phyloP scores from a whole-genome alignment of 2,113 vertebrate species.

The Typhlomys cinereus region DNA sequence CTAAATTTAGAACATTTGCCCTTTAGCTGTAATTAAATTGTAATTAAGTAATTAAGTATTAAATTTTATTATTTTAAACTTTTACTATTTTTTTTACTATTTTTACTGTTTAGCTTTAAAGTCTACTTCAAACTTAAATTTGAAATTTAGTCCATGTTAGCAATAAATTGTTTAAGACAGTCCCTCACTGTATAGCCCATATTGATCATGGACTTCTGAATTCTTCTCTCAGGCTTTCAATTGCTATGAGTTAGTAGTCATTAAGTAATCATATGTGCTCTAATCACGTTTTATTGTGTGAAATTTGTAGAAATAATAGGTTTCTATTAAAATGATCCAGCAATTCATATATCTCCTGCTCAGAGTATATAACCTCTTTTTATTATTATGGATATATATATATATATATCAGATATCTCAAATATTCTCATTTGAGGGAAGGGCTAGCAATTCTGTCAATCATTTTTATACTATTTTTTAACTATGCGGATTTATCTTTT shows the following conservation, averaged over 20 bases:
- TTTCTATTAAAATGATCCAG: background rate
- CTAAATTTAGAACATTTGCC: background rate
- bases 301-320: background rate
- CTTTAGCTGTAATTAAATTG: background rate
- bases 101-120: too few relatives aligned
- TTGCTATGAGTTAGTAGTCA: background rate
- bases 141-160: too few relatives aligned
- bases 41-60: conserved; percentile 4
- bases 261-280: background rate
- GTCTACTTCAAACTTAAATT: too few relatives aligned
- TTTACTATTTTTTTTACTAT: too few relatives aligned
- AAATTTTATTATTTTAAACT: background rate
- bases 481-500: too few relatives aligned
- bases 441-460: background rate
- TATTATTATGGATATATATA: too few relatives aligned
- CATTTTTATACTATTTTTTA: background rate
- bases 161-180: background rate
- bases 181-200: background rate
- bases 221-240: background rate
- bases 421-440: background rate
- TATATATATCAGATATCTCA: too few relatives aligned
- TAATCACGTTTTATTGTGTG: background rate
- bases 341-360: background rate
- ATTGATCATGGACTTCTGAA: background rate
- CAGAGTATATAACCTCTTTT: background rate